Conservation (phyloP, 2,888 invertebrate species). For the Pristionchus entomophagus region DNA sequence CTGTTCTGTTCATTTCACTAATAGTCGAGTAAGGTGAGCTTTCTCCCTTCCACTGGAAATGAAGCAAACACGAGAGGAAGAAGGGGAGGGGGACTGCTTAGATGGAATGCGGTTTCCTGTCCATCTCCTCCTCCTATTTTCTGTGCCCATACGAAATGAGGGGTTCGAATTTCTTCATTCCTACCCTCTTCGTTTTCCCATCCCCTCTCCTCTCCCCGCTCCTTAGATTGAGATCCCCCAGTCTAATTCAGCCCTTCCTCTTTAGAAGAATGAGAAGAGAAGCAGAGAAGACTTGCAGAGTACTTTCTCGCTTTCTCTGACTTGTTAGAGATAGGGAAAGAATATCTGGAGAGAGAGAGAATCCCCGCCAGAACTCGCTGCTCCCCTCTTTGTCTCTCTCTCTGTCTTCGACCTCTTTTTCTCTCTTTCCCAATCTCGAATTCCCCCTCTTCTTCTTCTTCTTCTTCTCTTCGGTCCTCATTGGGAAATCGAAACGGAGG, state of each 20-base stretch:
- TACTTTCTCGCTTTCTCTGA: background rate
- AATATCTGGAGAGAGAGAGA: background rate
- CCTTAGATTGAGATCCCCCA: background rate
- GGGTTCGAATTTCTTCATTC: conserved; percentile 37
- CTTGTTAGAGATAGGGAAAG: background rate
- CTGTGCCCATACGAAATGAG: conserved; percentile 26
- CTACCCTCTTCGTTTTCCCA: conserved; percentile 9
- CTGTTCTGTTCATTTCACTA: background rate
- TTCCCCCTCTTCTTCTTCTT: background rate
- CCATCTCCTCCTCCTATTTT: conserved; percentile 18
- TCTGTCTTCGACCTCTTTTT: too few species aligned
- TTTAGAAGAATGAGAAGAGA: background rate
- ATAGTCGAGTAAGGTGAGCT: background rate
- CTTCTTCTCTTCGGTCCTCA: background rate
- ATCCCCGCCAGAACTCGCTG: background rate
- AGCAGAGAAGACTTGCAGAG: background rate
- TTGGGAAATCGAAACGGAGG: conserved; percentile 36
- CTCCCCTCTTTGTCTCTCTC: background rate
- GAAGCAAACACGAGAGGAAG: background rate
- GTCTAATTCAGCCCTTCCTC: conserved; percentile 39
- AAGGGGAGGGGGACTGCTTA: conserved; percentile 7
- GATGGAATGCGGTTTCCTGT: too few species aligned
- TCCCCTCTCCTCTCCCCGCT: background rate
- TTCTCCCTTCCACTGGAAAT: background rate
- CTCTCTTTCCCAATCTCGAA: background rate